Evolutionary conservation across 1,140 invertebrate genomes (phyloP), one percentile per base, ranked within the genome.

Genomic region (Eupeodes corollae): DNA sequence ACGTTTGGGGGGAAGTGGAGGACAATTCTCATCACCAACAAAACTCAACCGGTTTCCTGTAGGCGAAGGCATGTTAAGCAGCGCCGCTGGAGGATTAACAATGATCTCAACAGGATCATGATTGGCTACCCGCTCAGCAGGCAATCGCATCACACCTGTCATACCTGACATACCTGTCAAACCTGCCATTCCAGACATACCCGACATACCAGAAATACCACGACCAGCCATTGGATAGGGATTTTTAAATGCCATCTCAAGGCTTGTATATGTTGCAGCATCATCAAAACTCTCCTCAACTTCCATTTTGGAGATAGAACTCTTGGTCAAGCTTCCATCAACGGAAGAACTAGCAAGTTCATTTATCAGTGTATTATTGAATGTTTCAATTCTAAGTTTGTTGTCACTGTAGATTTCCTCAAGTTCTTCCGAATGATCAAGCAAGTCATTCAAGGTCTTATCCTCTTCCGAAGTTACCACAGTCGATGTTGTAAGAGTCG

Each of bases 161-260:
- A 26, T 3, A 26, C 8, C 8, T 26, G 21, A 26, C 21, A 26
- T 26, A 26, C 54, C 47, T n/a, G n/a, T n/a, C 8, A 26, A 8
- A 26, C 8, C 8, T 26, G 21, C 3, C 21, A 26, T 26, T 5
- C 54, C 47, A n/a, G n/a, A n/a, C 21, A 26, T 5, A 8, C n/a
- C n/a, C n/a, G n/a, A n/a, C 8, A 26, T 3, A 26, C 8, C 8
- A 5, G 21, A 26, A 3, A 26, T 26, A 26, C 54, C 47, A n/a
- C n/a, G n/a, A 59, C 77, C 71, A 43, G 71, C 56, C 21, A 85
- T 76, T 8, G 76, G 57, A 1, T 87, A 61, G 0, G 86, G 86
- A 70, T 90, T 88, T 69, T 84, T 88, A 74, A 89, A 90, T 1
- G 88, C 88, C 58, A 88, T 73, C 60, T 89, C 86, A 38, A 90